Base-by-base conservation (phyloP, 2,797 vertebrate genomes). In the Calcarius lapponicus region DNA sequence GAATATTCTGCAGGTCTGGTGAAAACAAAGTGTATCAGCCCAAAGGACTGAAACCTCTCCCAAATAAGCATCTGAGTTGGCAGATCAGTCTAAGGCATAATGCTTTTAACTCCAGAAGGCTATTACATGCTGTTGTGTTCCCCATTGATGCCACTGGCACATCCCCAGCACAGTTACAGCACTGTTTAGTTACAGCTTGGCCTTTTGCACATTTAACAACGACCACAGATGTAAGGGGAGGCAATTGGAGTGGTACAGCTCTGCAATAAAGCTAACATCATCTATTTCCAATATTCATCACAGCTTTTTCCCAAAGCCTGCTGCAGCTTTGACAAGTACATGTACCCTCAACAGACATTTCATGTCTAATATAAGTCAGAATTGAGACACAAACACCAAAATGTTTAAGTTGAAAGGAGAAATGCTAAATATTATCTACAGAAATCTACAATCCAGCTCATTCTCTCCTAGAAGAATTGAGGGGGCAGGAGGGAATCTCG, bases 211-310 rank as follows among this genome's bases (percentile, higher is more conserved):
- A 26, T 71, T 91, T 88, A 86, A 80, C n/a, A 80, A 93, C 14
- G 50, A 80, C 31, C 93, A 94, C 93, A 96, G 94, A 95, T 90
- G 91, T 25, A 74, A 74, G 69, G 79, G 85, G 79, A 69, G 61
- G 85, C 45, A 78, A 36, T 83, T 13, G 28, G 53, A 95, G 61
- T 47, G 42, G 75, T 28, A 48, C 79, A 74, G 72, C 40, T 36
- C 87, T 13, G 24, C 45, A 85, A 65, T 88, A 67, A 92, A 89
- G 38, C 67, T 45, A 82, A 71, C 87, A 92, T 34, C 21, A 20
- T 64, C 2, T 64, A 92, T 88, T 91, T 71, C 67, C 85, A 82
- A 91, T 74, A 57, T 3, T 69, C 69, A 74, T 9, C 69, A 50
- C 15, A 71, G 85, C 72, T 91, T 90, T 72, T 65, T 61, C 75